Conservation (phyloP, 2,113 vertebrate genomes). For the Bathybates hornii region DNA sequence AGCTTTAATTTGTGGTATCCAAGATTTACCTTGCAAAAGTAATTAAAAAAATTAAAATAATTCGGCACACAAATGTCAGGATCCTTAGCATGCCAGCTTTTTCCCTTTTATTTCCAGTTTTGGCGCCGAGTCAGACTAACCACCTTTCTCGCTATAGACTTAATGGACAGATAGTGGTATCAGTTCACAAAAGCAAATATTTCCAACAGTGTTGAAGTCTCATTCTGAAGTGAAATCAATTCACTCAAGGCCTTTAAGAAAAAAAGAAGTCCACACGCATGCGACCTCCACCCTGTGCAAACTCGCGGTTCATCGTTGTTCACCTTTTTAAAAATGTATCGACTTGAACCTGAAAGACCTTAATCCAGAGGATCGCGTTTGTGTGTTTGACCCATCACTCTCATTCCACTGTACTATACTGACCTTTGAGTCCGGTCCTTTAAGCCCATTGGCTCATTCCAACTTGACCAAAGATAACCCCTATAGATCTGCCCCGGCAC, state of each 20-base stretch:
- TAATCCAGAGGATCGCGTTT: background rate
- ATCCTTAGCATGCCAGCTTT: background rate
- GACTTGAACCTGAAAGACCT: constrained; percentile 49
- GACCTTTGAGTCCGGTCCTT: constrained; percentile 45
- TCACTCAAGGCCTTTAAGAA: constrained; percentile 14
- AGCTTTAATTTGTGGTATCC: background rate
- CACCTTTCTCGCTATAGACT: background rate
- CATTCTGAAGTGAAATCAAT: background rate
- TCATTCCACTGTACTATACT: background rate
- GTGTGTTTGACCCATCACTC: constrained; percentile 35
- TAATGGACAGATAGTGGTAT: background rate
- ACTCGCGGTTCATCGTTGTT: background rate
- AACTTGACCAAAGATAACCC: constrained; percentile 75
- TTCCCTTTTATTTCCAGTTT: background rate
- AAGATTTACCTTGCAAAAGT: background rate
- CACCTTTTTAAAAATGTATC: background rate
- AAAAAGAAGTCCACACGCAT: background rate
- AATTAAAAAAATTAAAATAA: background rate
- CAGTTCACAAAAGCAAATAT: background rate
- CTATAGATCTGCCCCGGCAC: constrained; percentile 35
- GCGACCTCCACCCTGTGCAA: constrained; percentile 6
- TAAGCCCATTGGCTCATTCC: constrained; percentile 34
- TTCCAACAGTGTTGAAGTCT: background rate
- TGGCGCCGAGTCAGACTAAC: background rate
- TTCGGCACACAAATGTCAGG: background rate